Evolutionary conservation across 1,140 invertebrate genomes (phyloP), one percentile per base, ranked within the genome.

Genomic region (Cheumatopsyche charites): DNA sequence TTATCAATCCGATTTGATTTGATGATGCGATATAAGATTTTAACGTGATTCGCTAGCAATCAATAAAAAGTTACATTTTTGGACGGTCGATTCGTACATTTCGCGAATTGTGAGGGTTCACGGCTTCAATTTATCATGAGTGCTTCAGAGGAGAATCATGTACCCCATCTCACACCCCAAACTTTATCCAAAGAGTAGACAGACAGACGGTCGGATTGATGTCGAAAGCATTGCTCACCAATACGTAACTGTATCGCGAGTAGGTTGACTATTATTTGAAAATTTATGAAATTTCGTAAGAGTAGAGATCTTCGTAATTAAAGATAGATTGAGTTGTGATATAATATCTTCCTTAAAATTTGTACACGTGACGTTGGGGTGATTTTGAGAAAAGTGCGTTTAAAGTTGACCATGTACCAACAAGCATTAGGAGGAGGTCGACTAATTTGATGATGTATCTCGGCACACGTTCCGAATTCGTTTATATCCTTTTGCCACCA

Each of bases 111-210:
- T 36, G 29, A 36, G 29, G 66, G 66, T 45, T 21, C 42, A 66
- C 5, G n/a, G 66, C 47, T 68, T 70, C 68, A 71, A 71, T 71
- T 71, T 71, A 71, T 71, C 69, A 71, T 65, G 69, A 65, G 69
- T 70, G 69, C 61, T 71, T 25, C 26, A 25, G 67, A 42, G 21
- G 3, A 42, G 67, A 42, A n/a, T 17, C 58, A 42, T 29, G 61
- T 68, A 25, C 66, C 29, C 45, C 15, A 13, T 25, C 55, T 26
- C 21, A 17, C 55, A 7, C 55, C 23, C 55, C 11, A 12, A 55
- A 9, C 3, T 11, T 2, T 25, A 25, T 26, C 66, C 4, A 68
- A 45, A 68, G 66, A 68, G 29, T 47, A 55, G 45, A 68, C 66
- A 26, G 63, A 66, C 67, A 62, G 67, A 70, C 67, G 58, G 67